Evolutionary conservation across 2,797 vertebrate species (phyloP), one percentile per base, ranked within the genome.

Genomic region (Clamator glandarius): DNA sequence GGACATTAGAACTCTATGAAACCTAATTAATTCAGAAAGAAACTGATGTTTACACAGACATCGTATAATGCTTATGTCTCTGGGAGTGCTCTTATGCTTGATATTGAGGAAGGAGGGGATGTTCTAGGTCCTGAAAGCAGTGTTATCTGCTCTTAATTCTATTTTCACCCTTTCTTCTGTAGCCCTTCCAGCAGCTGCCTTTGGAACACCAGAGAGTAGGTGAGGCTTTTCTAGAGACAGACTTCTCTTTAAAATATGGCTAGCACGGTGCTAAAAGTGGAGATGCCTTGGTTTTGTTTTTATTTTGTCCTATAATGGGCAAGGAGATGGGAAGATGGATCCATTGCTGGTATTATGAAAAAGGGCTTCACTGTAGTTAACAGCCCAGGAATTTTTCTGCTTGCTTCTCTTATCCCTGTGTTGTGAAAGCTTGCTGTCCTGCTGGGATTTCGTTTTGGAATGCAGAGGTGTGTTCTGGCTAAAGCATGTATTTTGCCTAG

Each of bases 371-470:
- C 61, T 91, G 82, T 85, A 87, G 89, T 93, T 83, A 96, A 85
- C 66, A 87, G 82, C 66, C 54, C 75, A 75, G 64, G 82, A 91
- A 31, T 74, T 90, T 89, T 90, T 89, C 79, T 93, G 75, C 93
- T 92, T 92, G 78, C 91, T 91, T 93, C 92, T 82, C 84, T 91
- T 96, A 74, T 11, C 82, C 91, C 21, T 1, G 18, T 41, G 28
- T 85, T 93, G 63, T 1, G 0, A 92, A 95, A 93, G 62, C 92
- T 89, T 18, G n/a, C 79, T 87, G 36, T 92, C 91, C 87, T 92
- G 84, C 87, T 94, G 93, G 91, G 93, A 87, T 91, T 92, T 84
- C 90, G 84, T n/a, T 91, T 87, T 91, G 93, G 90, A 95, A 93
- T 91, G 84, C 92, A 91, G 93, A 96, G 93, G 92, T 95, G 89